Percentiles rank a stretch among this genome's conserved stretches.
Evolutionary conservation across 2,888 invertebrate species (phyloP).

Genomic region (Spisula subtruncata): DNA sequence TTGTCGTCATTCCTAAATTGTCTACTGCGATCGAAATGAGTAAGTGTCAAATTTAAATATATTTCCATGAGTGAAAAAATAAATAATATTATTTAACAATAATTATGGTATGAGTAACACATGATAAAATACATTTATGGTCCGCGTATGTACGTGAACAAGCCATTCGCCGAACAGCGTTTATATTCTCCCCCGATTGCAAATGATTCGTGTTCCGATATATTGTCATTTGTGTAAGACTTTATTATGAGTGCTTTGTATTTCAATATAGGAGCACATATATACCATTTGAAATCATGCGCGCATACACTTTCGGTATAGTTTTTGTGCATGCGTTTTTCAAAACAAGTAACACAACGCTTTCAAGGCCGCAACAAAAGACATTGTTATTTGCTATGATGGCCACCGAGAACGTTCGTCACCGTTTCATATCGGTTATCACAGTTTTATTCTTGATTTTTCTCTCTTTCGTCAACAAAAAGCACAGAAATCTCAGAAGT

Average conservation of each 20-base stretch:
- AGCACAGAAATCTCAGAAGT: constrained; percentile 49
- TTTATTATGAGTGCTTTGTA: background rate
- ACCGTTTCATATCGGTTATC: constrained; percentile 30
- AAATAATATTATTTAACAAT: constrained; percentile 7
- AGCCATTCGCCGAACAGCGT: background rate
- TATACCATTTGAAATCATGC: constrained; percentile 23
- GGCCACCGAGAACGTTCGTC: background rate
- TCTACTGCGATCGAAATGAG: background rate
- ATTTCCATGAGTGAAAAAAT: background rate
- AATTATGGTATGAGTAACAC: background rate
- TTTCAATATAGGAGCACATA: background rate
- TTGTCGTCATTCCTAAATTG: constrained; percentile 4
- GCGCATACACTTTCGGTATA: background rate
- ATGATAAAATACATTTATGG: constrained; percentile 11
- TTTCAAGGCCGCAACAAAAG: background rate
- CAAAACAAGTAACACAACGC: constrained; percentile 4
- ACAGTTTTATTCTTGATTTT: constrained; percentile 33
- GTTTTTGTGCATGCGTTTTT: background rate
- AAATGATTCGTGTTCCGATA: background rate
- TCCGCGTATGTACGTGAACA: constrained; percentile 1
- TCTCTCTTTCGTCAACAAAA: constrained; percentile 17
- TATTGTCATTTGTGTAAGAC: background rate
- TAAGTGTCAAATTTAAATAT: background rate
- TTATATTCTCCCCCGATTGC: background rate
- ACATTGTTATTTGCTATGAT: background rate